Base-by-base conservation (phyloP, 2,888 invertebrate genomes). In the Oxyscelio sp. region DNA sequence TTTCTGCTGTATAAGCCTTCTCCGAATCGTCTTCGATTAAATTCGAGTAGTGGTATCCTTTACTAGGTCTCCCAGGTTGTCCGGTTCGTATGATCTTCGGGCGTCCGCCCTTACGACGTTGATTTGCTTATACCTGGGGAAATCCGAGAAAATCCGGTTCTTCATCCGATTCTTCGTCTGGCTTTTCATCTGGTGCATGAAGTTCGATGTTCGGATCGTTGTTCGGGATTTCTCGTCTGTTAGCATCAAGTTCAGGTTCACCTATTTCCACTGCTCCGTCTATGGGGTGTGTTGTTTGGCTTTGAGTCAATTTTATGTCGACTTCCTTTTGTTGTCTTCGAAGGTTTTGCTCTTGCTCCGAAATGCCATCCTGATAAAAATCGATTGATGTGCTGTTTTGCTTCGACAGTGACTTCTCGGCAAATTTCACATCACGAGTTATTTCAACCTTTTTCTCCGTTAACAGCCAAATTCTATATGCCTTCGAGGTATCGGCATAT, bases 381-480 rank as follows among this genome's bases (percentile, higher is more conserved):
- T 13, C n/a, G n/a, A n/a, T n/a, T n/a, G n/a, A n/a, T n/a, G n/a
- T n/a, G n/a, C n/a, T n/a, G 15, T 43, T 15, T n/a, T 3, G 9
- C 43, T 27, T 27, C 27, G 27, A 6, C 6, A 6, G 6, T 4
- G 15, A 43, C 13, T 3, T 11, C 43, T 43, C 43, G 3, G 43
- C 4, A 11, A 43, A 43, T 11, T 43, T 22, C 2, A 52, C 45
- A 24, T 63, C 63, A 4, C 52, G 52, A 8, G 52, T 13, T 4
- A 22, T n/a, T 15, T 17, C 4, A 1, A 52, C 11, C 9, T 52
- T 52, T 2, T 13, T 5, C 2, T 43, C 43, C 40, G 31, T 3
- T n/a, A 22, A 21, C 2, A 40, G 3, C 68, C 38, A 66, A 15
- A 66, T 19, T 1, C 66, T 13, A 13, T 52, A 66, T 1, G 66